Percentiles rank a stretch among this genome's conserved stretches.
These are phyloP conservation scores for Bradypus variegatus DNA, from an alignment of 2,797 vertebrate genomes.

Conservation along the genomic window DNA sequence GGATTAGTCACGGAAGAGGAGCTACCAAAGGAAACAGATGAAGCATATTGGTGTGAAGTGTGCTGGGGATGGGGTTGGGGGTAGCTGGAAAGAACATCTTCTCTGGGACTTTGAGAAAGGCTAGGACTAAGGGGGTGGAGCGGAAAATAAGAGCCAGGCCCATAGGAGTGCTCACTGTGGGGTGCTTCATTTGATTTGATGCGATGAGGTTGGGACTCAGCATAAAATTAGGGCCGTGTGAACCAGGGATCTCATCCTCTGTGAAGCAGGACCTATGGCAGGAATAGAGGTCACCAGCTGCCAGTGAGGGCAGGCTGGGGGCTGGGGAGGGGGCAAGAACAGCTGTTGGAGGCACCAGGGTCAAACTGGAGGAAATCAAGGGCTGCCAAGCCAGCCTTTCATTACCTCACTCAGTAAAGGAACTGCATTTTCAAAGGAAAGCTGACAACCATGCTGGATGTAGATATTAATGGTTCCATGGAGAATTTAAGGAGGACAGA, in stretches of 20 bases:
- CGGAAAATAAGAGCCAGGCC: not conserved
- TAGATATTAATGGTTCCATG: not conserved
- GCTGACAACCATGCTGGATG: rapidly evolving
- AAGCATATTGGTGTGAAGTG: not conserved
- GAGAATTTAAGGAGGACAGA: not conserved
- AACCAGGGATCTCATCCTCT: not conserved
- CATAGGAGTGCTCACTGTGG: not conserved
- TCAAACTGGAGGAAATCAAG: not conserved
- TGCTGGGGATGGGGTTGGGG: too few relatives aligned
- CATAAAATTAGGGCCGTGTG: not conserved
- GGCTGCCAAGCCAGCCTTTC: not conserved
- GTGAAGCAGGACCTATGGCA: not conserved
- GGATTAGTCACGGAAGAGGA: not conserved
- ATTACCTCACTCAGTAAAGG: not conserved
- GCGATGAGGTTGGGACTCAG: not conserved
- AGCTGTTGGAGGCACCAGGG: not conserved
- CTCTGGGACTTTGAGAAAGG: not conserved
- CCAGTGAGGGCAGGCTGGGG: not conserved
- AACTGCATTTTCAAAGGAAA: not conserved
- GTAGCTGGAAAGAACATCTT: not conserved
- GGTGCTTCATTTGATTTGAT: not conserved
- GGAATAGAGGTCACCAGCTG: not conserved
- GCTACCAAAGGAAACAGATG: not conserved
- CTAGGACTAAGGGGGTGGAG: not conserved
- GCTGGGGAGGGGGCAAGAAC: not conserved